Base-by-base conservation (phyloP, 2,888 invertebrate genomes). In the Graphium colonna region DNA sequence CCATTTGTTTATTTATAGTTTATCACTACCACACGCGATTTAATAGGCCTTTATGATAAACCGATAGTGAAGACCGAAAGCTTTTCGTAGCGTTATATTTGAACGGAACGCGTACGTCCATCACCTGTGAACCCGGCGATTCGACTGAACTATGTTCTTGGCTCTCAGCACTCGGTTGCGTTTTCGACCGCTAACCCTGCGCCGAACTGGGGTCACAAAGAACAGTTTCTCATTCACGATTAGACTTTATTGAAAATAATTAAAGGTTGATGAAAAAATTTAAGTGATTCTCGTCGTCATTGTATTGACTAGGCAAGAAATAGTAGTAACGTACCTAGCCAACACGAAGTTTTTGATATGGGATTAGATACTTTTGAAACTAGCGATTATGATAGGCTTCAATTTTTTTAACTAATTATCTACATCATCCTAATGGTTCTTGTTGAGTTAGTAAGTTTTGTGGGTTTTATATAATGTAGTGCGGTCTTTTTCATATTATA, bases 151-250 rank as follows among this genome's bases (percentile, higher is more conserved):
- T 68, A 64, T 71, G 68, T 65, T 67, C 58, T 3, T 42, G 13
- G 53, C 59, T 67, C 58, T 3, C 48, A n/a, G 53, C 59, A 55
- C 67, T 70, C 70, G 67, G 71, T 60, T 65, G 64, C 60, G 56
- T 69, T 74, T 68, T 71, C 69, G 63, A 65, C 71, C 69, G 65
- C 75, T 74, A 77, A 71, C 78, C 79, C 77, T 77, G 68, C 78
- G 65, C 78, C 75, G 70, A 72, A 67, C 71, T 69, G 68, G 71
- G 75, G 77, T 75, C 77, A 72, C 72, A 69, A 75, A 69, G 67
- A 63, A 64, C 65, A 75, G 78, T 78, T 77, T 77, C 82, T 82
- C 80, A 80, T 79, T 78, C 71, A 69, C 69, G 73, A 69, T 69
- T 83, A 79, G 77, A 68, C 61, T 64, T 69, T 68, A 67, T 64